phyloP scores from a whole-genome alignment of 2,797 vertebrate species.

The Notolabrus celidotus region DNA sequence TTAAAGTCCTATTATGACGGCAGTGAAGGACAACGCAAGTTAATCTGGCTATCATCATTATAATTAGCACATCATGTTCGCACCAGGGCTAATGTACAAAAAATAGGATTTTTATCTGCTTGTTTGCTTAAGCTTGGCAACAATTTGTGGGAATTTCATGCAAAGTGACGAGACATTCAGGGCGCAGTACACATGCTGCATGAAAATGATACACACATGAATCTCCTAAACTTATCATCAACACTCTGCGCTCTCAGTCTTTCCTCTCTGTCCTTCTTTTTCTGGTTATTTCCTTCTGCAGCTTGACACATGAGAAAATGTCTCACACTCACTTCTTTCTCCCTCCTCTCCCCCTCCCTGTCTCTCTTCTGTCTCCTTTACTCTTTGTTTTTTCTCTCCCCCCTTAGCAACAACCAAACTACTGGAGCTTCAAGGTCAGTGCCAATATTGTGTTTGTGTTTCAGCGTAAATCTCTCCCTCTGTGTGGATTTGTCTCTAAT shows the following conservation, averaged over 20 bases:
- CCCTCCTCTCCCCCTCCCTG: conserved; percentile 28
- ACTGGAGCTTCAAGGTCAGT: conserved; percentile 99
- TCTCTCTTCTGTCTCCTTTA: conserved; percentile 46
- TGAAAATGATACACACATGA: conserved; percentile 5
- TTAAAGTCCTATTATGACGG: conserved; percentile 76
- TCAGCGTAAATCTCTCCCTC: conserved; percentile 60
- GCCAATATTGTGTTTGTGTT: conserved; percentile 72
- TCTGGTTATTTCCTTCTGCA: conserved; percentile 38
- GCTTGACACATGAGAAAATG: conserved; percentile 55
- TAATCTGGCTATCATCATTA: conserved; percentile 71
- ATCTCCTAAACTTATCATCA: conserved; percentile 15
- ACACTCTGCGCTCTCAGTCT: conserved; percentile 8
- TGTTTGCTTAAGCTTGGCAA: conserved; percentile 17
- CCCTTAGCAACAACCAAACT: conserved; percentile 94
- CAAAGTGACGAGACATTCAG: neutral
- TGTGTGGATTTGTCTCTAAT: conserved; percentile 66
- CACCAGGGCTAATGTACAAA: conserved; percentile 16
- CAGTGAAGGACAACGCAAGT: conserved; percentile 68
- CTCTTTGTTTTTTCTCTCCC: conserved; percentile 44
- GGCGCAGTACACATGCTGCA: neutral
- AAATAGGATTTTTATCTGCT: conserved; percentile 19
- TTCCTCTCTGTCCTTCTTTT: conserved; percentile 13
- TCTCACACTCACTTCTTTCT: conserved; percentile 61
- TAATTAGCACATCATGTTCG: conserved; percentile 63
- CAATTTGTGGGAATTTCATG: conserved; percentile 17